Evolutionary conservation across 2,888 invertebrate species (phyloP).

Genomic region (Magallana nippona): DNA sequence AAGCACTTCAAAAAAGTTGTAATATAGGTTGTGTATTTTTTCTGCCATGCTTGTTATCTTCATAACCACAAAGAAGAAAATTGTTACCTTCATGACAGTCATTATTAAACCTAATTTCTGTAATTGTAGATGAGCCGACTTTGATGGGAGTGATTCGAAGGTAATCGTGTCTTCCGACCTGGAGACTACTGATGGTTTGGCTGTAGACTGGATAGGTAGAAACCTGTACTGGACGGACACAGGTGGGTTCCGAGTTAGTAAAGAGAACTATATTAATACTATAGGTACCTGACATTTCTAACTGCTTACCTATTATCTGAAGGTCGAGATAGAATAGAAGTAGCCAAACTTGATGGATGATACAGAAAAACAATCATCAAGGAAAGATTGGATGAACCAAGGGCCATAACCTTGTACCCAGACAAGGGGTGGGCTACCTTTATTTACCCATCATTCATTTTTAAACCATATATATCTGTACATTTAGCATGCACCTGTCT

Average conservation of each 20-base stretch:
- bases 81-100: not conserved
- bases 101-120: not conserved
- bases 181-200: constrained; percentile 82
- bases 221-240: constrained; percentile 82
- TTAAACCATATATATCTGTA: too few species aligned
- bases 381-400: constrained; percentile 87
- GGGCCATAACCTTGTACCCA: constrained; percentile 89
- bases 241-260: constrained; percentile 77
- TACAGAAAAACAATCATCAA: constrained; percentile 86
- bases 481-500: too few species aligned
- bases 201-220: constrained; percentile 78
- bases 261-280: too few species aligned
- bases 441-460: too few species aligned
- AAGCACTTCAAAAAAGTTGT: too few species aligned
- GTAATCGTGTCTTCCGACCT: constrained; percentile 85
- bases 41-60: too few species aligned
- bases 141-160: constrained; percentile 87
- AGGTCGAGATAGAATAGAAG: constrained; percentile 87
- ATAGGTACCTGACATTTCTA: too few species aligned
- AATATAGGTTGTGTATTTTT: too few species aligned
- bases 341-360: constrained; percentile 88
- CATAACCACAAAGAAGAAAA: too few species aligned
- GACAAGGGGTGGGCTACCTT: constrained; percentile 84
- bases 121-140: constrained; percentile 85
- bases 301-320: constrained; percentile 14